phyloP scores from a whole-genome alignment of 1,140 invertebrate genomes.

The Drosophila arawakana region DNA sequence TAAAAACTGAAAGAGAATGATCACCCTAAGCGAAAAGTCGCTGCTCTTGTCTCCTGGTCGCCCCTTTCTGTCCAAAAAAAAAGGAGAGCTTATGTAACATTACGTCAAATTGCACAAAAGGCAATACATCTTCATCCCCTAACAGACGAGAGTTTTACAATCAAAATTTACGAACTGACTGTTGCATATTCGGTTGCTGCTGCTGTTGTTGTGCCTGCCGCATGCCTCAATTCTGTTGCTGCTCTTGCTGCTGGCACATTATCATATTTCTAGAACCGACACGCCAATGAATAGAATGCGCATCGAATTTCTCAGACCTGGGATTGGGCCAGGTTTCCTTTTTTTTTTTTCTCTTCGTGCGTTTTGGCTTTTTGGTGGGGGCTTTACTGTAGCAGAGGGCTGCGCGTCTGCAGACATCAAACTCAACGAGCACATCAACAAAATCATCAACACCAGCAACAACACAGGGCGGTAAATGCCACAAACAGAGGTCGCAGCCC shows the following conservation, averaged over 20 bases:
- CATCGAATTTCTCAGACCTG: constrained; percentile 73
- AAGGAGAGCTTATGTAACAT: constrained; percentile 78
- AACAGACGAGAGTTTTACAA: constrained; percentile 64
- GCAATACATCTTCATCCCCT: constrained; percentile 82
- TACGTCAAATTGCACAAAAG: constrained; percentile 81
- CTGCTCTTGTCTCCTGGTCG: not conserved
- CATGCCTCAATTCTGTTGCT: constrained; percentile 15
- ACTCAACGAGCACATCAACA: constrained; percentile 77
- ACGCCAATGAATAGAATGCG: constrained; percentile 79
- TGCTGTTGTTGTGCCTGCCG: too few species aligned
- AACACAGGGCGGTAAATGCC: constrained; percentile 36
- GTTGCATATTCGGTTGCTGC: constrained; percentile 61
- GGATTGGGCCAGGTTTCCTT: constrained; percentile 33
- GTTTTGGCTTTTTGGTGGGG: constrained; percentile 10
- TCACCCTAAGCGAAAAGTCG: constrained; percentile 11
- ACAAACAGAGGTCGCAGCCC: constrained; percentile 54
- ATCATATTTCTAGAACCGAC: constrained; percentile 76
- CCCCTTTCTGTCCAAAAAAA: too few species aligned
- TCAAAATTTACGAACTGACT: constrained; percentile 82
- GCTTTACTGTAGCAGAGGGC: not conserved
- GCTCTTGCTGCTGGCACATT: constrained; percentile 53
- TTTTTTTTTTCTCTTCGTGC: too few species aligned
- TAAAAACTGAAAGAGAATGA: constrained; percentile 79
- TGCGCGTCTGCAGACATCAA: constrained; percentile 40
- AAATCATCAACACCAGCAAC: constrained; percentile 80